Evolutionary conservation across 2,797 vertebrate genomes (phyloP), one percentile per base, ranked within the genome.

Genomic region (Champsocephalus gunnari): DNA sequence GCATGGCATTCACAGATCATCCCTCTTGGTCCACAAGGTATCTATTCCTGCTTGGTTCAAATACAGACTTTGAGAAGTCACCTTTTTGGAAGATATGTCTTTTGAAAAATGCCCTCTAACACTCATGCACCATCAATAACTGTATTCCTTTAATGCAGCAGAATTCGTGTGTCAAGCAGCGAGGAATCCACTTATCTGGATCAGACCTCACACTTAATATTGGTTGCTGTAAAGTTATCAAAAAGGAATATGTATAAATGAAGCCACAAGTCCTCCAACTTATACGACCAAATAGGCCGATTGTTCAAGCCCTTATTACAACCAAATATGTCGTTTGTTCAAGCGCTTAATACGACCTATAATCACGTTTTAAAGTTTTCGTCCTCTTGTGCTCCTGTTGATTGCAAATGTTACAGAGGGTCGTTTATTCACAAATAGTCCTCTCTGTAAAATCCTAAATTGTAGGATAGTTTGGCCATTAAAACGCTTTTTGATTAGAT

Each of bases 161-260:
- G 64, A 38, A 16, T 41, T 54, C 58, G 13, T 17, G 44, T 44
- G 44, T 61, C 14, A 44, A 64, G 60, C 55, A 58, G 66, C 1
- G 9, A 75, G 62, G 47, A 65, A 73, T 75, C 19, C 50, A 57
- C 14, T 67, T 32, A 51, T 76, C 51, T 44, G 53, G 53, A 60
- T 60, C 61, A 54, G 62, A 49, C 21, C 24, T 66, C 48, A 74
- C 47, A 41, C 9, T 64, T 68, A 64, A 54, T 66, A 66, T 49
- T 50, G 16, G 48, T 68, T 34, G 41, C 60, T 47, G 68, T 34
- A 24, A 54, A 71, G 66, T 24, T 56, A 59, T 38, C 57, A 82
- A 72, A 78, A 75, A 62, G 21, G 28, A 73, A 77, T 53, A 51
- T 71, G 66, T 75, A 38, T 51, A 43, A 65, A 38, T 38, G 7